These are phyloP conservation scores for Oncorhynchus tshawytscha DNA, from an alignment of 2,113 vertebrate genomes.

Conservation along the genomic window DNA sequence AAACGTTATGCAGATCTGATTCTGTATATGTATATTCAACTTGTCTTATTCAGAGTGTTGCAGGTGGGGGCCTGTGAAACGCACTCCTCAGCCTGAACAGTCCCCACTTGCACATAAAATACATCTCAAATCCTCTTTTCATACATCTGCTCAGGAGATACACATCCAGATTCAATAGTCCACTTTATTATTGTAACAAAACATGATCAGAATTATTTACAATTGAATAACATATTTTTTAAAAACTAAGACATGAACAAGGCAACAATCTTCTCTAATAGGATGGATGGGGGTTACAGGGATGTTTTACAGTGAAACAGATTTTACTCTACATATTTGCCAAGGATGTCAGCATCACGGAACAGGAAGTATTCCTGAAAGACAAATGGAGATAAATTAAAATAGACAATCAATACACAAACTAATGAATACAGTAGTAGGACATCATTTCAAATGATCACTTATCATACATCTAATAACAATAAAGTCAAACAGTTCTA, in stretches of 20 bases:
- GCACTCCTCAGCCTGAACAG: too few relatives aligned
- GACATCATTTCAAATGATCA: too few relatives aligned
- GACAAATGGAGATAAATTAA: slow-evolving; percentile 11
- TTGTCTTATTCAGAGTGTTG: too few relatives aligned
- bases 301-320: slow-evolving; percentile 1
- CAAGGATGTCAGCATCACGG: slow-evolving; percentile 94
- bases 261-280: slow-evolving; percentile 42
- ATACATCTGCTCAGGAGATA: not conserved
- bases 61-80: too few relatives aligned
- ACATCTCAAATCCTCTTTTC: too few relatives aligned
- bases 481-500: not conserved
- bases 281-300: slow-evolving; percentile 59
- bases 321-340: slow-evolving; percentile 87
- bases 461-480: too few relatives aligned
- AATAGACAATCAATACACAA: too few relatives aligned
- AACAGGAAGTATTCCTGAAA: slow-evolving; percentile 95
- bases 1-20: too few relatives aligned
- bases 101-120: too few relatives aligned
- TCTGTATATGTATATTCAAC: too few relatives aligned
- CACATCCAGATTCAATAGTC: slow-evolving; percentile 26
- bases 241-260: slow-evolving; percentile 12
- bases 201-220: slow-evolving; percentile 86
- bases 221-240: slow-evolving; percentile 76
- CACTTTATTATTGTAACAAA: slow-evolving; percentile 77
- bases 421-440: too few relatives aligned